Conservation (phyloP, 2,113 vertebrate genomes). For the Capricornis sumatraensis region DNA sequence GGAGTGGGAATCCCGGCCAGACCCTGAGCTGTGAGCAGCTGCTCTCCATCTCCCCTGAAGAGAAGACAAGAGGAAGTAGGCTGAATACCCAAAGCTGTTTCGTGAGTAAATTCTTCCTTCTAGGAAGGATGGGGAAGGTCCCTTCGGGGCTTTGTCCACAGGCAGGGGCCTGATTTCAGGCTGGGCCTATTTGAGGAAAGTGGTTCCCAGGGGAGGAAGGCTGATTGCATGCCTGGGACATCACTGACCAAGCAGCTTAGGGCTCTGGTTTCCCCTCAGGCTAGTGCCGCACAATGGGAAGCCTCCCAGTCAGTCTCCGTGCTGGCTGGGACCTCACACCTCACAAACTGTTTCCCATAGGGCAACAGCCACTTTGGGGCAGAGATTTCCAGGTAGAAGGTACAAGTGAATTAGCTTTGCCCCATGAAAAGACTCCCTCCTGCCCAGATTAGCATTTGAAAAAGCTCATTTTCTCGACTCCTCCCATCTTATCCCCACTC, state of each 20-base stretch:
- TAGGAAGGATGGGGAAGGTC: slow-evolving; percentile 39
- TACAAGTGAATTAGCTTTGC: neutral
- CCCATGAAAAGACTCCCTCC: neutral
- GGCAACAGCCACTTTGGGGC: neutral
- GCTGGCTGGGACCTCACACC: neutral
- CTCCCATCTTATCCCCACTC: neutral
- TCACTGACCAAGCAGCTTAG: neutral
- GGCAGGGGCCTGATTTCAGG: slow-evolving; percentile 15
- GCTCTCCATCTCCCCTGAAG: slow-evolving; percentile 23
- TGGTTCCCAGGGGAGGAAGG: slow-evolving; percentile 20
- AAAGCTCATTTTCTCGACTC: slow-evolving; percentile 29
- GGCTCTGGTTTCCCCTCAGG: slow-evolving; percentile 14
- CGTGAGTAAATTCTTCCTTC: slow-evolving; percentile 48
- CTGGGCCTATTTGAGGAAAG: slow-evolving; percentile 31
- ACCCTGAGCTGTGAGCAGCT: slow-evolving; percentile 37
- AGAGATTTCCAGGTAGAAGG: neutral
- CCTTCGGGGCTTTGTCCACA: neutral
- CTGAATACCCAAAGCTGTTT: slow-evolving; percentile 41
- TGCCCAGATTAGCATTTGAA: neutral
- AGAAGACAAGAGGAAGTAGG: slow-evolving; percentile 47
- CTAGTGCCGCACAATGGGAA: neutral
- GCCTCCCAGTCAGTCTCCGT: neutral
- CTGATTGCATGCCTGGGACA: neutral
- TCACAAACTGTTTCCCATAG: neutral
- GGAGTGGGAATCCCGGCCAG: neutral